Percentiles rank a stretch among this genome's conserved stretches.
phyloP scores from a whole-genome alignment of 2,797 vertebrate genomes.

The Cossypha heuglini region DNA sequence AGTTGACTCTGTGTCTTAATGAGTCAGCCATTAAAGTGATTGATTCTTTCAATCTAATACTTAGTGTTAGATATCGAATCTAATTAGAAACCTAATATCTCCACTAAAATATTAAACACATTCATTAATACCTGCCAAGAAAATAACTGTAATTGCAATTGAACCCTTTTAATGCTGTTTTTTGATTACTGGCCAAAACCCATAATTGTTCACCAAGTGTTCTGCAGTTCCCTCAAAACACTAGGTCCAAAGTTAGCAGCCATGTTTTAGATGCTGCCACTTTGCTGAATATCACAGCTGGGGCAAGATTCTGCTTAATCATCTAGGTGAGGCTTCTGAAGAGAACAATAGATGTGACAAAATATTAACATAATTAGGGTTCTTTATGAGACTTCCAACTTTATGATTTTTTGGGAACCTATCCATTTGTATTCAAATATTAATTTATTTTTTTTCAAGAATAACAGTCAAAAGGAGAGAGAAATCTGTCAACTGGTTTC shows the following conservation, averaged over 20 bases:
- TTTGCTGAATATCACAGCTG: background rate
- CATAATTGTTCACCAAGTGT: background rate
- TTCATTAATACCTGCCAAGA: background rate
- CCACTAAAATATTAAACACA: conserved; percentile 15
- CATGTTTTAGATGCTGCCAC: background rate
- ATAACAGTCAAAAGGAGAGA: background rate
- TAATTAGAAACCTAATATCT: background rate
- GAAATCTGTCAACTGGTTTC: background rate
- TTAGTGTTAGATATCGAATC: background rate
- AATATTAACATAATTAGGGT: background rate
- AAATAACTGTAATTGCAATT: background rate
- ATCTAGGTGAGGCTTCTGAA: background rate
- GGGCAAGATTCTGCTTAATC: background rate
- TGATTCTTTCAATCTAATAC: background rate
- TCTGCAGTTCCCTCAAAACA: background rate
- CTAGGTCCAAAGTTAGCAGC: background rate
- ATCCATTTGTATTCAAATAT: background rate
- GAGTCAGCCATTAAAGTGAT: background rate
- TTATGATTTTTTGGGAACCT: background rate
- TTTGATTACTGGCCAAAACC: background rate
- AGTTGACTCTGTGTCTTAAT: background rate
- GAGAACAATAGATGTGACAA: background rate
- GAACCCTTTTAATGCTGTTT: background rate
- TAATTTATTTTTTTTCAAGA: background rate
- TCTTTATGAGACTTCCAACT: background rate